Evolutionary conservation across 2,797 vertebrate genomes (phyloP).

Genomic region (Sebastolobus altivelis): DNA sequence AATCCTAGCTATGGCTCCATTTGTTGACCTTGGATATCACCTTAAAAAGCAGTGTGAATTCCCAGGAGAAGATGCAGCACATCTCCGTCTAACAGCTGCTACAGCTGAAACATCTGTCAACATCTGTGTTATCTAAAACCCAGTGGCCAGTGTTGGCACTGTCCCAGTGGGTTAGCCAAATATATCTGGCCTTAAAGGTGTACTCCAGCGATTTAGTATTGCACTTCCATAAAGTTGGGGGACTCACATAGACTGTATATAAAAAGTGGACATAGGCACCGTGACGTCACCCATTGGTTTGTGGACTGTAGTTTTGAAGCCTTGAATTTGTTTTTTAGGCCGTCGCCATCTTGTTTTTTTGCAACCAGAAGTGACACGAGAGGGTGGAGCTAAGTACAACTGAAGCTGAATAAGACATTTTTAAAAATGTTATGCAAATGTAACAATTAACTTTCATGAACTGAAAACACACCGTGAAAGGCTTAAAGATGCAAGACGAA

Average conservation of each 20-base stretch:
- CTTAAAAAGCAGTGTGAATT: slow-evolving; percentile 11
- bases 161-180: slow-evolving; percentile 24
- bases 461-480: no score
- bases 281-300: no score
- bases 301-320: no score
- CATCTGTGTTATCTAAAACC: slow-evolving; percentile 37
- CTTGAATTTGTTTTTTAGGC: no score
- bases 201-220: background rate
- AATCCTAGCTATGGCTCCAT: background rate
- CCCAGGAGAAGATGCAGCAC: slow-evolving; percentile 18
- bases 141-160: background rate
- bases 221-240: background rate
- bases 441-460: no score
- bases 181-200: slow-evolving; percentile 11
- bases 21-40: background rate
- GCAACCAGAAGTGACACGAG: no score
- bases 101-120: slow-evolving; percentile 64
- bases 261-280: no score
- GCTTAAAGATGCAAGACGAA: no score
- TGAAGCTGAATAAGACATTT: no score
- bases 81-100: slow-evolving; percentile 47
- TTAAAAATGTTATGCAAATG: no score
- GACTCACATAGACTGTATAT: background rate
- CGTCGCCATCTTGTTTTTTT: no score
- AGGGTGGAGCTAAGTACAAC: no score